phyloP scores from a whole-genome alignment of 2,888 invertebrate genomes.

The Mimachlamys varia region DNA sequence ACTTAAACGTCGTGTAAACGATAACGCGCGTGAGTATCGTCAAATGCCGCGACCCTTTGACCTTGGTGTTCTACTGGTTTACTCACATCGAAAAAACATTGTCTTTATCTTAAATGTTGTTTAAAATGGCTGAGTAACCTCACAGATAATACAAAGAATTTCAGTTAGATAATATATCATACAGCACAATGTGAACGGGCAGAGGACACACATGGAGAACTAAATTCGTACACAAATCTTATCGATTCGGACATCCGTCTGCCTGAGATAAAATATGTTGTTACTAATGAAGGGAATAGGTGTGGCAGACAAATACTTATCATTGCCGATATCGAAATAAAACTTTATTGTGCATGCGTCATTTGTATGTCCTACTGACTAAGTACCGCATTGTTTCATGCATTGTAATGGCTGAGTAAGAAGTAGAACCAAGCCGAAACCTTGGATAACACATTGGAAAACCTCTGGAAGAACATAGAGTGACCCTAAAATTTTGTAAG shows the following conservation, averaged over 20 bases:
- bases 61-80: not conserved
- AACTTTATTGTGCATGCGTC: not conserved
- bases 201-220: not conserved
- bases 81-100: constrained; percentile 15
- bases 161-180: constrained; percentile 5
- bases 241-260: constrained; percentile 7
- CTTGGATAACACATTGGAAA: not conserved
- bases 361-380: not conserved
- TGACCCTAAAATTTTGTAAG: not conserved
- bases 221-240: not conserved
- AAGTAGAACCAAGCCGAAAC: not conserved
- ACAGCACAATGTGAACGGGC: not conserved
- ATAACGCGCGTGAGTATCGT: not conserved
- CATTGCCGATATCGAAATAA: not conserved
- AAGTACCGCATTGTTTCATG: no score
- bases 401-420: not conserved
- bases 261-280: not conserved
- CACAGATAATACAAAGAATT: not conserved
- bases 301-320: not conserved
- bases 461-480: not conserved
- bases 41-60: not conserved
- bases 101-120: constrained; percentile 23
- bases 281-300: not conserved
- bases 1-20: not conserved
- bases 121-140: not conserved